Conservation (phyloP, 2,113 vertebrate genomes). For the Macrotis lagotis region DNA sequence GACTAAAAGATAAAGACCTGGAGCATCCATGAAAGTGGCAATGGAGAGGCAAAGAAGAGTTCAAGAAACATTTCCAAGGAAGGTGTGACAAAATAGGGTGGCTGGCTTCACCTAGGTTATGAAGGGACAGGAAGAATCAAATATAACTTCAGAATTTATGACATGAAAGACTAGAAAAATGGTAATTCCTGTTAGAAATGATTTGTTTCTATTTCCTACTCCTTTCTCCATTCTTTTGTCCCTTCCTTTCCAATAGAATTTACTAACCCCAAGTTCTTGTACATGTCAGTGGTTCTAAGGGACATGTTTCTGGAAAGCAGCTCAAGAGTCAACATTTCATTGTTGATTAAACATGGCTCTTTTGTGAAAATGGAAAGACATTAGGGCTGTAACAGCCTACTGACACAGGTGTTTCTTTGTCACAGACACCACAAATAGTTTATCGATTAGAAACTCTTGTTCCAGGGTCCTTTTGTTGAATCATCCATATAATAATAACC, state of each 20-base stretch:
- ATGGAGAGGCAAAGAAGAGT: background rate
- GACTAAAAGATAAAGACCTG: background rate
- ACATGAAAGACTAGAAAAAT: background rate
- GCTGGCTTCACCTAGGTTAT: background rate
- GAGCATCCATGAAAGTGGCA: background rate
- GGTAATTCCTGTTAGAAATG: background rate
- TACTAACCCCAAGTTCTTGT: background rate
- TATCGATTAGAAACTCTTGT: background rate
- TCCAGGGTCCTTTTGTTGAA: background rate
- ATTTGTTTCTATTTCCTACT: background rate
- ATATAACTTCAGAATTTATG: background rate
- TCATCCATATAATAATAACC: background rate
- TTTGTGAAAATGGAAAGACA: background rate
- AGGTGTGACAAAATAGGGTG: background rate
- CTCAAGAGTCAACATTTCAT: background rate
- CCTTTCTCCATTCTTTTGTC: background rate
- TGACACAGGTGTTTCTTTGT: background rate
- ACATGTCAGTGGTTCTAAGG: background rate
- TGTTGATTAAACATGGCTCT: background rate
- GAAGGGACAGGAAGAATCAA: background rate
- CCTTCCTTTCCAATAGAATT: background rate
- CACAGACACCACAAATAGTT: background rate
- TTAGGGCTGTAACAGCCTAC: background rate
- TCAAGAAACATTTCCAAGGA: background rate
- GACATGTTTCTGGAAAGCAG: background rate